Base-by-base conservation (phyloP, 2,888 invertebrate species). In the Altica lythri region DNA sequence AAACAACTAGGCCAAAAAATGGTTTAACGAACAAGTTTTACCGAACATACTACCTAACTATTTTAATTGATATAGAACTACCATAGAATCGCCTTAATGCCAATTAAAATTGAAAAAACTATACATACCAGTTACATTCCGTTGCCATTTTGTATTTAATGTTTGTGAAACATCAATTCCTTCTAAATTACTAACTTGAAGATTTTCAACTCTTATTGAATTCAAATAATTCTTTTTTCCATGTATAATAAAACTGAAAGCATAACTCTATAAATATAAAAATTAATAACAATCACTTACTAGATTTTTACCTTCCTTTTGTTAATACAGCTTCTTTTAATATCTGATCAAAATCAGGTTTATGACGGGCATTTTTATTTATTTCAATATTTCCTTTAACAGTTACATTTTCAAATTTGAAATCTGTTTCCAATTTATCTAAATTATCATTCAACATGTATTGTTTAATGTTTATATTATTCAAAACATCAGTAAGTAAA, bases 391-490 rank as follows among this genome's bases (percentile, higher is more conserved):
- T 68, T 35, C 74, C 74, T 1, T 53, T 29, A 32, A 75, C 63
- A 18, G 62, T 68, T 12, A 68, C 63, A 50, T 73, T 72, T 61
- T 73, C 67, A 62, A 75, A 75, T 40, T 63, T 51, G 42, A 68
- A 71, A 35, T 65, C 69, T 3, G 67, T 61, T 35, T 64, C 49
- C 16, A 60, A 32, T 46, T 53, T 65, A 13, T 66, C 59, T 3
- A 59, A 58, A 8, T 65, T 61, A 44, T 64, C 61, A 49, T 71
- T 74, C 30, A 68, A 48, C 65, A 75, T 65, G 53, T 70, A 75
- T 18, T 68, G 57, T 8, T 55, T 52, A 6, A 74, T 59, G 30
- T 60, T 57, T 27, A 70, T 53, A 13, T 63, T 60, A 60, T 76
- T 75, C 19, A 76, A 57, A n/a, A 46, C 54, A 35, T 60, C 61